phyloP scores from a whole-genome alignment of 2,888 invertebrate species.

The Ormyrus labotus region DNA sequence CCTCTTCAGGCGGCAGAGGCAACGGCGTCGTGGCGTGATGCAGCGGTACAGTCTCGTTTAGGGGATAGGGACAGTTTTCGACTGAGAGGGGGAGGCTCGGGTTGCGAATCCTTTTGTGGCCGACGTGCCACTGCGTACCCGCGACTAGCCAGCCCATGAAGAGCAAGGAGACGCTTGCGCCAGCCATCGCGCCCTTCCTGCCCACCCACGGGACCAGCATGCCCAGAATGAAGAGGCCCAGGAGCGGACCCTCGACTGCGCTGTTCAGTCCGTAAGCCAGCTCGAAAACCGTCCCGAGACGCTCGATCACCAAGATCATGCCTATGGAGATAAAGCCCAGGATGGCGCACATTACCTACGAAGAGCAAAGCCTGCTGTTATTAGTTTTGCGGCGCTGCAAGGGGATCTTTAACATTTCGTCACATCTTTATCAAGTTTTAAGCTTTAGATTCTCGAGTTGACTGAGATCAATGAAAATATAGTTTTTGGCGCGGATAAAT shows the following conservation, averaged over 20 bases:
- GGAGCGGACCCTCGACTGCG: constrained; percentile 81
- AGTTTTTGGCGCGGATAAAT: no score
- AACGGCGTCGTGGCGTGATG: background rate
- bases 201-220: constrained; percentile 81
- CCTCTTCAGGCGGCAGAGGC: constrained; percentile 60
- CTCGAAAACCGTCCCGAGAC: constrained; percentile 82
- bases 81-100: constrained; percentile 61
- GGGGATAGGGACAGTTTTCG: constrained; percentile 60
- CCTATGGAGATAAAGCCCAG: constrained; percentile 77
- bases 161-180: constrained; percentile 69
- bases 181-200: constrained; percentile 79
- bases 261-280: constrained; percentile 81
- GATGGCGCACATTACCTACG: constrained; percentile 76
- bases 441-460: no score
- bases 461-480: no score
- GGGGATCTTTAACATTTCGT: no score
- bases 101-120: constrained; percentile 60
- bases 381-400: no score
- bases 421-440: no score
- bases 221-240: constrained; percentile 83
- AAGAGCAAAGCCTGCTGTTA: no score
- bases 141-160: constrained; percentile 66
- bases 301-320: constrained; percentile 80
- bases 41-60: constrained; percentile 60
- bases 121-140: constrained; percentile 66